Base-by-base conservation (phyloP, 2,797 vertebrate genomes). In the Eulemur rubriventer region DNA sequence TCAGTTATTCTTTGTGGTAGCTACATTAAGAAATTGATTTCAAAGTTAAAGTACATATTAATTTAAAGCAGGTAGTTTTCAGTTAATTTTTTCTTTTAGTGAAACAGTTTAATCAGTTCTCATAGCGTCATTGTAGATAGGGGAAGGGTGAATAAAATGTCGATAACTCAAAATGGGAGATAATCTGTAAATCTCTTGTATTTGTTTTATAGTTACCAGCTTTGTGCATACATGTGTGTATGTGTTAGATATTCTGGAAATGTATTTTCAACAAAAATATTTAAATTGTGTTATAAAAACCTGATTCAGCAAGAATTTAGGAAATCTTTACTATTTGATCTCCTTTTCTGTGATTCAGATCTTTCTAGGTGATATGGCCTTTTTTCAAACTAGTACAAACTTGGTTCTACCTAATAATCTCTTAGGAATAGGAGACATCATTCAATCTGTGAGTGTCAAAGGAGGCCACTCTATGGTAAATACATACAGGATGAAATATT, bases 391-490 rank as follows among this genome's bases (percentile, higher is more conserved):
- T 72, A 41, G 35, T 61, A 73, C 30, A 50, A 76, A 89, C 57
- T 55, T 50, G 18, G 28, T 95, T 83, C 30, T 78, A 9, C 52
- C 59, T 85, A 61, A 48, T 88, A n/a, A 55, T 65, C 70, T 81
- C 43, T 92, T 82, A 76, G 76, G 18, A 78, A 78, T 72, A 90
- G 8, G 41, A 57, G 7, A 79, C 57, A 26, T 81, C 72, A 57
- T 86, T 78, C 46, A 76, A 78, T 92, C 85, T 94, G 55, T 91
- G 57, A 91, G 5, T 78, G 26, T 95, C 61, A 92, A 10, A 78
- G 41, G 20, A 80, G 65, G 22, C 69, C 24, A 65, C 11, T 70
- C 0, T 80, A 38, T 91, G 65, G 12, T 75, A 63, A 72, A 61
- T 78, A 61, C 52, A 30, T 52, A 17, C 13, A 63, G 30, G 26